Evolutionary conservation across 2,888 invertebrate species (phyloP).

Genomic region (Crossocerus cetratus): DNA sequence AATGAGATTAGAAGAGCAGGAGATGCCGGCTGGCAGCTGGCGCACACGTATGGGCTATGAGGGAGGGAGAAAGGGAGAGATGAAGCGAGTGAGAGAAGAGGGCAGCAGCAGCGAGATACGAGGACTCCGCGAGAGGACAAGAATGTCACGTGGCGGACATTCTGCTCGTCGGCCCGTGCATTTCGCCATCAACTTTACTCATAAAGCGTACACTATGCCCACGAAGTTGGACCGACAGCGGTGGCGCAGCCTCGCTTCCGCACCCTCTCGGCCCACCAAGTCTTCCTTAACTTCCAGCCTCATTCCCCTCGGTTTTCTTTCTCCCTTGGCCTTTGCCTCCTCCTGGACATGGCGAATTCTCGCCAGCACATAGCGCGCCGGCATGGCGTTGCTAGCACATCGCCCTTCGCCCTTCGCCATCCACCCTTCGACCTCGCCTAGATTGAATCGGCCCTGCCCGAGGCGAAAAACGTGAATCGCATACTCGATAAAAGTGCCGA

Average conservation of each 20-base stretch:
- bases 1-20: slow-evolving; percentile 35
- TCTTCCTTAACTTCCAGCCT: slow-evolving; percentile 16
- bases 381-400: too few species aligned
- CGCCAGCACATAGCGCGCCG: background rate
- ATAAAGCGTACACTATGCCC: slow-evolving; percentile 42
- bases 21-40: slow-evolving; percentile 36
- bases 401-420: slow-evolving; percentile 6
- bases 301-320: slow-evolving; percentile 6
- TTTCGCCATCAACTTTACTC: slow-evolving; percentile 49
- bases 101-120: background rate
- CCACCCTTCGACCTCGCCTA: slow-evolving; percentile 52
- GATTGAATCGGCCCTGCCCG: slow-evolving; percentile 59
- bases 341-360: background rate
- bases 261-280: too few species aligned
- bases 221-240: slow-evolving; percentile 18
- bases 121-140: slow-evolving; percentile 10
- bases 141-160: slow-evolving; percentile 49
- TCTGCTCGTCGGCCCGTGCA: slow-evolving; percentile 48
- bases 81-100: background rate
- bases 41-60: slow-evolving; percentile 32
- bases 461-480: slow-evolving; percentile 50
- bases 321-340: background rate
- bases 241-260: slow-evolving; percentile 10
- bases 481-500: slow-evolving; percentile 39
- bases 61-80: slow-evolving; percentile 5